Evolutionary conservation across 2,797 vertebrate genomes (phyloP).

Genomic region (Staurois parvus): DNA sequence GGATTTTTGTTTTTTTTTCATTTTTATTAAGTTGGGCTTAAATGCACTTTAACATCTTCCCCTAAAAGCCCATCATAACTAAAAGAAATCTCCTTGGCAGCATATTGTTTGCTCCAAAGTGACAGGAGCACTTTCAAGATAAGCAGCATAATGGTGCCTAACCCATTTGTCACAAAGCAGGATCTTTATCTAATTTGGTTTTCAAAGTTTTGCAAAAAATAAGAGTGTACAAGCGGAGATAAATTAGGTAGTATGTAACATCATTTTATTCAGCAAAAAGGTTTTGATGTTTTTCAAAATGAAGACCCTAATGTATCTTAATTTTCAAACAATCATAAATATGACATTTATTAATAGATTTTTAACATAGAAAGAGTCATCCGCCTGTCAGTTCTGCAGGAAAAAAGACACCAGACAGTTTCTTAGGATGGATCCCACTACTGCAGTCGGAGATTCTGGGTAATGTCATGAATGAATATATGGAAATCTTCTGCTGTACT

Average conservation of each 20-base stretch:
- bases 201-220: not conserved
- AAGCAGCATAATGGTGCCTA: no score
- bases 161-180: no score
- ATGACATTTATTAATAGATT: not conserved
- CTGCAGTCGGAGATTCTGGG: not conserved
- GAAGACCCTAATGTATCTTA: not conserved
- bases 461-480: constrained; percentile 29
- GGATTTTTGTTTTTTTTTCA: no score
- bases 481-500: constrained; percentile 3
- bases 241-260: not conserved
- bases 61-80: no score
- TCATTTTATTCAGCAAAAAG: not conserved
- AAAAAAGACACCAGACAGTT: not conserved
- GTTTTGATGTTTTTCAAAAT: not conserved
- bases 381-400: not conserved
- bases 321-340: not conserved
- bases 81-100: no score
- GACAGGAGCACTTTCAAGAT: no score
- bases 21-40: no score
- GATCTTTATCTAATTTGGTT: not conserved
- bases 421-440: not conserved
- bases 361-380: not conserved
- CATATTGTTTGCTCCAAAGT: no score
- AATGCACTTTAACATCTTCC: no score
- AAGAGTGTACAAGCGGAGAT: not conserved